phyloP scores from a whole-genome alignment of 1,140 invertebrate species.

The Trachymyrmex septentrionalis region DNA sequence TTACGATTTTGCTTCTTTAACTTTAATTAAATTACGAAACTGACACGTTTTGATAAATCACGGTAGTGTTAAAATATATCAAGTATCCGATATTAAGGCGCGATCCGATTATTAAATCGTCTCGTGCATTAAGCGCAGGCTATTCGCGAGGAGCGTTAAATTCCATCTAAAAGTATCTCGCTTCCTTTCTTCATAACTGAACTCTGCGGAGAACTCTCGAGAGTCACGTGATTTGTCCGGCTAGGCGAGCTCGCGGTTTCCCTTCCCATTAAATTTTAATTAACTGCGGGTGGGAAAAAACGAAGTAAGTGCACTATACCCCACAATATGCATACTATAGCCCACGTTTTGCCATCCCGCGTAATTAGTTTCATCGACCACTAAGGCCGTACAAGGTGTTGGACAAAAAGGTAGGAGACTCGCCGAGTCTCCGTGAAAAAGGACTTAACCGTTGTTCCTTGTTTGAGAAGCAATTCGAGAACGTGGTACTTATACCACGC shows the following conservation, averaged over 20 bases:
- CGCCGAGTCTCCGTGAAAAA: constrained; percentile 44
- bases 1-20: constrained; percentile 26
- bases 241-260: constrained; percentile 57
- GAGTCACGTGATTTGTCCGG: constrained; percentile 69
- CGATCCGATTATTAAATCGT: constrained; percentile 32
- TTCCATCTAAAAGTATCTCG: constrained; percentile 52
- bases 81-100: constrained; percentile 37
- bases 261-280: constrained; percentile 76
- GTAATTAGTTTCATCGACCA: constrained; percentile 69
- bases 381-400: constrained; percentile 59
- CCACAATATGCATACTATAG: constrained; percentile 67
- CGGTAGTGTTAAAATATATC: constrained; percentile 26
- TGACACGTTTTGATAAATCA: constrained; percentile 30
- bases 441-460: constrained; percentile 55
- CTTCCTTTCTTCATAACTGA: constrained; percentile 53
- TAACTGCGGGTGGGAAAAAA: constrained; percentile 67
- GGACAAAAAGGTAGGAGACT: constrained; percentile 54
- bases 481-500: constrained; percentile 29
- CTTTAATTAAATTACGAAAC: constrained; percentile 41
- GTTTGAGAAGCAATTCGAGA: constrained; percentile 33
- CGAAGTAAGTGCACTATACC: constrained; percentile 56
- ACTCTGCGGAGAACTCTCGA: constrained; percentile 52
- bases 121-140: constrained; percentile 23
- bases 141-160: constrained; percentile 29
- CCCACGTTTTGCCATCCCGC: constrained; percentile 61